Evolutionary conservation across 2,888 invertebrate species (phyloP).

Genomic region (Temnothorax unifasciatus): DNA sequence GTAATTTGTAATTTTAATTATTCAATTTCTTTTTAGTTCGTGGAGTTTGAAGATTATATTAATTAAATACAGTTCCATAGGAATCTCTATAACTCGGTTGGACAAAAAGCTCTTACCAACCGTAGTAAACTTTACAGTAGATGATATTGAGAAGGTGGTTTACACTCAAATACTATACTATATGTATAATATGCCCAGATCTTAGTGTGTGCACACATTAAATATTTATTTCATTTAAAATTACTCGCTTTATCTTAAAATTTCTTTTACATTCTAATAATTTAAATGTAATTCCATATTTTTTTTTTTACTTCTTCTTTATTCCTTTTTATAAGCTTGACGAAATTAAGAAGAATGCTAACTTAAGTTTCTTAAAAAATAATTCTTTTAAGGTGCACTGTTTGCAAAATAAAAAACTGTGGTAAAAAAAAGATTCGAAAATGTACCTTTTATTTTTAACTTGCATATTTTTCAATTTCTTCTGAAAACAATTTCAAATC

Average conservation of each 20-base stretch:
- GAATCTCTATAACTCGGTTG: background rate
- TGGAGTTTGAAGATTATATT: background rate
- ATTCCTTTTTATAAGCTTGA: background rate
- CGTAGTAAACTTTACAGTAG: slow-evolving; percentile 20
- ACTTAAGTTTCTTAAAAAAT: background rate
- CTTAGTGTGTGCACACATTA: background rate
- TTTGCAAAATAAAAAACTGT: background rate
- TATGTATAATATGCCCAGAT: background rate
- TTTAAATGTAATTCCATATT: background rate
- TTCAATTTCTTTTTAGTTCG: background rate
- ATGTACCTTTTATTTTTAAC: background rate
- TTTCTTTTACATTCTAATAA: background rate
- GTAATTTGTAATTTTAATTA: slow-evolving; percentile 7
- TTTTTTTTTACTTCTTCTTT: background rate
- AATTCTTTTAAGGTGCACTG: background rate
- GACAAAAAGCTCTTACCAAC: slow-evolving; percentile 28
- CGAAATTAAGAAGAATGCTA: background rate
- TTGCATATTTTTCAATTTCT: background rate
- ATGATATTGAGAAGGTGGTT: background rate
- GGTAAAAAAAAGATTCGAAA: background rate
- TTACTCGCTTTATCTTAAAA: background rate
- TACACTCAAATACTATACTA: background rate
- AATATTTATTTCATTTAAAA: slow-evolving; percentile 11
- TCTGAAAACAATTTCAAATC: background rate
- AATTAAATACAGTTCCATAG: background rate